Percentiles rank a stretch among this genome's conserved stretches.
Evolutionary conservation across 2,888 invertebrate species (phyloP).

Genomic region (Ashinkailepas kermadecensis): DNA sequence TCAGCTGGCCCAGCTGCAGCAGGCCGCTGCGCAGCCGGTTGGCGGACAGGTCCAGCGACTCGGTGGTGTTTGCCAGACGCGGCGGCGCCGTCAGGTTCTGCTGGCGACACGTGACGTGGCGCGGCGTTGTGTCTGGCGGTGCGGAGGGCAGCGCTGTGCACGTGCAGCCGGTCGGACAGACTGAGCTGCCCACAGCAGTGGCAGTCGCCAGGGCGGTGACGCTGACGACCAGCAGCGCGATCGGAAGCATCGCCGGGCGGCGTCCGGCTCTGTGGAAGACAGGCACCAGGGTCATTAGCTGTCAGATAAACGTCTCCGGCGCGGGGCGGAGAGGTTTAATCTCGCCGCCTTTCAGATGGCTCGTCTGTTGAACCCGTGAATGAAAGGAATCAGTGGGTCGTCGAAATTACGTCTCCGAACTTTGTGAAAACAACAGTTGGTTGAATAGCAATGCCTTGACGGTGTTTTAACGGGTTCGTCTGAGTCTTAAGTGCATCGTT

Average conservation of each 20-base stretch:
- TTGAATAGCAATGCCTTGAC: too few species aligned
- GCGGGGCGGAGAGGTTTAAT: too few species aligned
- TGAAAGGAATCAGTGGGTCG: too few species aligned
- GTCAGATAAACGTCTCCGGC: too few species aligned
- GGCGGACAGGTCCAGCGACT: slow-evolving; percentile 39
- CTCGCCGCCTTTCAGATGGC: too few species aligned
- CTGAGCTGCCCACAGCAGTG: slow-evolving; percentile 21
- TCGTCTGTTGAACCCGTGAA: too few species aligned
- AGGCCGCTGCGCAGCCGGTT: slow-evolving; percentile 39
- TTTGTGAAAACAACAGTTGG: too few species aligned
- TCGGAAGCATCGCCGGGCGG: neutral
- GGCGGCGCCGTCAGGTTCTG: slow-evolving; percentile 37
- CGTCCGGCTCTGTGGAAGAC: too few species aligned
- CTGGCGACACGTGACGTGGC: slow-evolving; percentile 41
- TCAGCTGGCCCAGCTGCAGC: slow-evolving; percentile 38
- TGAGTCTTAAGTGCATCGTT: too few species aligned
- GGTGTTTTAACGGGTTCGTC: too few species aligned
- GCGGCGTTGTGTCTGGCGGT: slow-evolving; percentile 31
- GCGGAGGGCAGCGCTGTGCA: slow-evolving; percentile 32
- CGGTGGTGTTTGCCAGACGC: slow-evolving; percentile 38
- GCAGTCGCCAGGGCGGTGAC: slow-evolving; percentile 4
- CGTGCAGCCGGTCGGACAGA: slow-evolving; percentile 33
- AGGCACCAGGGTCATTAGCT: too few species aligned
- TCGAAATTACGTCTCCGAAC: too few species aligned
- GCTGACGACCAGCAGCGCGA: neutral